Percentiles rank a stretch among this genome's conserved stretches.
phyloP scores from a whole-genome alignment of 1,140 invertebrate species.

The Probaryconus sp. region DNA sequence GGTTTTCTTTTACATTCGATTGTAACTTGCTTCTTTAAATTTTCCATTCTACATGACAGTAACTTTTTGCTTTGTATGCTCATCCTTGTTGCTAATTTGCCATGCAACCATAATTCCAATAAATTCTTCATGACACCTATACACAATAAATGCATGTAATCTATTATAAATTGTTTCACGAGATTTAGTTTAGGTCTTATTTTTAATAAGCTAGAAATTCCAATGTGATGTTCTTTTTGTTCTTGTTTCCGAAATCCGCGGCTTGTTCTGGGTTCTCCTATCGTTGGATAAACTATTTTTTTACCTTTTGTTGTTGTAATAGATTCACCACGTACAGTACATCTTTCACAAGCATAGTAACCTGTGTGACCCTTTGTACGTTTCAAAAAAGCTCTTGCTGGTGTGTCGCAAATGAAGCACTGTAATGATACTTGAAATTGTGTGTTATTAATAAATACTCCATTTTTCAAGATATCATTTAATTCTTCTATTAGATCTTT shows the following conservation, averaged over 20 bases:
- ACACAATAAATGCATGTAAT: constrained; percentile 50
- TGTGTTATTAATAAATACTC: constrained; percentile 1
- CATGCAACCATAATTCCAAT: constrained; percentile 20
- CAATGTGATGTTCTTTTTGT: constrained; percentile 10
- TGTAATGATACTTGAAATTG: constrained; percentile 4
- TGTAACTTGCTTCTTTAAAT: constrained; percentile 25
- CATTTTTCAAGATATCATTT: constrained; percentile 1
- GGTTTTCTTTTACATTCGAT: constrained; percentile 45
- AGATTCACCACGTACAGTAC: constrained; percentile 1
- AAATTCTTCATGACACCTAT: constrained; percentile 35
- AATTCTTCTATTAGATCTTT: constrained; percentile 5
- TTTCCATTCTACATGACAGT: constrained; percentile 11
- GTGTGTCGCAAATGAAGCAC: constrained; percentile 44
- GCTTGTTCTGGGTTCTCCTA: background rate
- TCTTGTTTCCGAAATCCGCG: background rate
- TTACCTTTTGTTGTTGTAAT: background rate
- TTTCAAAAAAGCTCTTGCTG: constrained; percentile 21
- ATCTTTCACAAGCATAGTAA: constrained; percentile 26
- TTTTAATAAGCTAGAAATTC: constrained; percentile 1
- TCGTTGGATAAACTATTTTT: background rate
- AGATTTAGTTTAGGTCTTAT: constrained; percentile 23
- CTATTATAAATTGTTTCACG: constrained; percentile 18
- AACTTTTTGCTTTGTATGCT: background rate
- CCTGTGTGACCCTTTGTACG: constrained; percentile 1
- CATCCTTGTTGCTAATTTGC: constrained; percentile 3